Evolutionary conservation across 2,888 invertebrate species (phyloP), one percentile per base, ranked within the genome.

Genomic region (Pyrrhia umbra): DNA sequence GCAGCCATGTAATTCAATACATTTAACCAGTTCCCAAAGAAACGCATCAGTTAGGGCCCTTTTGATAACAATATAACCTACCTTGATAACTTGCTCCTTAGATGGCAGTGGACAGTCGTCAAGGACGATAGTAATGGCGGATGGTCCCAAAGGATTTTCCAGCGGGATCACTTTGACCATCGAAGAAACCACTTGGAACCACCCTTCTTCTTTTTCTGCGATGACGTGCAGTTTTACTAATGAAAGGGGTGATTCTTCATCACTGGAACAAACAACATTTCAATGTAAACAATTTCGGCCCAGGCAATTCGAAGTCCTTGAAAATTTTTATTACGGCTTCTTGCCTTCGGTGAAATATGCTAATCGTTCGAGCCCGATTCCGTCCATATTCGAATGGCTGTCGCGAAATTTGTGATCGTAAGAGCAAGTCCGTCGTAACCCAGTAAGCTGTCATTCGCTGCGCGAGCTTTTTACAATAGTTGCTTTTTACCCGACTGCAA

Each of bases 91-190:
- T 15, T 96, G 95, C 60, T 96, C 95, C 82, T 95, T 95, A 55
- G 98, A 97, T 13, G 99, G 99, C 70, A 99, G 93, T 13, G 98
- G 98, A 85, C 98, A 98, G 86, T 98, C 98, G 86, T 99, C 98
- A 59, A 99, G 95, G 20, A 99, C 95, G 43, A 99, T 95, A 1
- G 97, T 97, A 70, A 99, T 98, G 39, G 98, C 98, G 16, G 98
- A 98, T 1, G 98, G 98, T 0, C 98, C 98, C 65, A 98, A 95
- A 76, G 98, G 97, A 90, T 98, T 97, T 58, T 97, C 96, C 78
- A 97, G 93, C 0, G 98, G 98, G 69, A 98, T 97, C 18, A 97
- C 96, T 80, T 96, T 96, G 40, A 98, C 96, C 95, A 98, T 96
- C 0, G 98, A 97, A 65, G 96, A 96, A 0, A 98, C 97, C 37